These are phyloP conservation scores for Linhomoeus sp. DNA, from an alignment of 2,888 invertebrate genomes.

Conservation along the genomic window DNA sequence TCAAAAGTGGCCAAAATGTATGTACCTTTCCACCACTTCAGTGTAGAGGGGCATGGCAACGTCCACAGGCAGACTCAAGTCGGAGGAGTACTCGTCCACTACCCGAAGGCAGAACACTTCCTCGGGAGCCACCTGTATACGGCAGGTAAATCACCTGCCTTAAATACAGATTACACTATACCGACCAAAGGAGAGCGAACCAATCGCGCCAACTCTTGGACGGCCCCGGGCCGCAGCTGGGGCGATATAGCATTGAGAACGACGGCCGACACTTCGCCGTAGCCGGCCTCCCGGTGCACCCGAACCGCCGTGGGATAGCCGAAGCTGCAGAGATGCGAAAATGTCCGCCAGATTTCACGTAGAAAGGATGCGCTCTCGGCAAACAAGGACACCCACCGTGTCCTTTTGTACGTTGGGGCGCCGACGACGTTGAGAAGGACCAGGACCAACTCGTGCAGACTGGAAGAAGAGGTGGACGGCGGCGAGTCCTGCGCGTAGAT, in stretches of 20 bases:
- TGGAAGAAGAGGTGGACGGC: too few species aligned
- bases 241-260: background rate
- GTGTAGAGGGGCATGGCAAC: conserved; percentile 6
- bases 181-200: too few species aligned
- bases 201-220: too few species aligned
- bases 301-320: conserved; percentile 1
- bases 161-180: too few species aligned
- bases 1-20: too few species aligned
- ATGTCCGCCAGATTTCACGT: background rate
- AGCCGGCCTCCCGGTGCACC: conserved; percentile 4
- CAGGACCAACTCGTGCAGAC: too few species aligned
- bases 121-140: background rate
- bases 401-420: background rate
- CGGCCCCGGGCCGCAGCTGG: conserved; percentile 1
- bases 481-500: too few species aligned
- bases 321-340: conserved; percentile 1
- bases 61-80: background rate
- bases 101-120: background rate
- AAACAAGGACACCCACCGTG: background rate
- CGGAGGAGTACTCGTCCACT: background rate
- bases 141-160: too few species aligned
- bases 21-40: conserved; percentile 3
- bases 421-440: too few species aligned
- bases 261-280: background rate
- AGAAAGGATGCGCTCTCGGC: too few species aligned